Conservation (phyloP, 1,140 invertebrate species). For the Pachyrhynchus sulphureomaculatus region DNA sequence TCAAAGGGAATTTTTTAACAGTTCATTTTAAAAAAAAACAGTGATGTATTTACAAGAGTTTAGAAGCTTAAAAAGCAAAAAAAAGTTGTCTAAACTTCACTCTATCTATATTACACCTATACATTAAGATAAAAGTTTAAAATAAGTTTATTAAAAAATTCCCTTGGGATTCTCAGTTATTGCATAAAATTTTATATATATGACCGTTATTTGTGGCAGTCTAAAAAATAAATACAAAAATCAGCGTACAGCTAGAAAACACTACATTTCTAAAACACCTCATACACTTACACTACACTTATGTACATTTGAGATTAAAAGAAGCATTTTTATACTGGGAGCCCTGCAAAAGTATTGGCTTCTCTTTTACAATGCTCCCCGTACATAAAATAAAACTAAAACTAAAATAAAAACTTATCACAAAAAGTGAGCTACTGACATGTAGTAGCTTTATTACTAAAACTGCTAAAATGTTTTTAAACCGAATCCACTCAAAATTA, state of each 20-base stretch:
- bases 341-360: neutral
- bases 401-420: slow-evolving; percentile 2
- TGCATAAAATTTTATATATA: neutral
- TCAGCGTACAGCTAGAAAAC: slow-evolving; percentile 1
- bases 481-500: neutral
- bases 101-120: too few relatives aligned
- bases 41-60: too few relatives aligned
- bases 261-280: slow-evolving; percentile 8
- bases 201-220: neutral
- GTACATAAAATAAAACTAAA: neutral
- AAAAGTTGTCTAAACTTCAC: too few relatives aligned
- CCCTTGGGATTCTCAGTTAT: too few relatives aligned
- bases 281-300: slow-evolving; percentile 8
- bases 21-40: too few relatives aligned
- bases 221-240: neutral
- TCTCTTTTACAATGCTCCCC: neutral
- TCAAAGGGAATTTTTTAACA: too few relatives aligned
- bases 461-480: neutral
- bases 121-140: too few relatives aligned
- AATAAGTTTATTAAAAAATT: too few relatives aligned
- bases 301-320: slow-evolving; percentile 11
- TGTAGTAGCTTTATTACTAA: neutral
- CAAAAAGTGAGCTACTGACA: slow-evolving; percentile 1
- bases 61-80: too few relatives aligned
- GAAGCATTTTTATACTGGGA: neutral